These are phyloP conservation scores for Alectoris magna DNA, from an alignment of 2,797 vertebrate genomes.

Conservation along the genomic window DNA sequence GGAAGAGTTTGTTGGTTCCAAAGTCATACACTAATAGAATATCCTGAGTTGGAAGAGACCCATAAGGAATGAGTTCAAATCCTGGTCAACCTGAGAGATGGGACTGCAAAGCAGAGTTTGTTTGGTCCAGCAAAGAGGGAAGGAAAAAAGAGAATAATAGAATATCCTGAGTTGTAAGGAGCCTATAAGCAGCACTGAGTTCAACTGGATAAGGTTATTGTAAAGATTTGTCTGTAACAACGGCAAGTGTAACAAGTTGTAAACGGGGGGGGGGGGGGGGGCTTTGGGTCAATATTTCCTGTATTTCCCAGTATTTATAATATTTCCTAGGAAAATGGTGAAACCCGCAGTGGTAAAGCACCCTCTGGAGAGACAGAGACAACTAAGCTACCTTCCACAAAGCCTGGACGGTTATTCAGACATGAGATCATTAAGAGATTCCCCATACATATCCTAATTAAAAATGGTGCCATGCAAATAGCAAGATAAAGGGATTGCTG, in stretches of 20 bases:
- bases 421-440: slow-evolving; percentile 65
- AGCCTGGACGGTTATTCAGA: slow-evolving; percentile 42
- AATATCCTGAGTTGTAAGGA: no score
- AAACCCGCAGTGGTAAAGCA: neutral
- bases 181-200: no score
- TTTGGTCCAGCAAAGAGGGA: neutral
- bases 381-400: slow-evolving; percentile 8
- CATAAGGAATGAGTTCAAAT: no score
- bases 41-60: no score
- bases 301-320: no score
- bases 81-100: fast-evolving
- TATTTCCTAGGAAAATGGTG: neutral
- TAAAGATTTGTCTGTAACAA: neutral
- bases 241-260: neutral
- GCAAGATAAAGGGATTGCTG: slow-evolving; percentile 72
- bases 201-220: neutral
- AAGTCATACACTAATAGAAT: no score
- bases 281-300: neutral
- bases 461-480: slow-evolving; percentile 67
- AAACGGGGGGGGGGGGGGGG: no score
- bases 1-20: neutral
- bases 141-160: no score
- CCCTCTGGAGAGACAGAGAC: slow-evolving; percentile 24
- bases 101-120: fast-evolving
- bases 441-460: slow-evolving; percentile 73